Percentiles rank a stretch among this genome's conserved stretches.
These are phyloP conservation scores for Eueremaeus valkanovi DNA, from an alignment of 2,888 invertebrate species.

Conservation along the genomic window DNA sequence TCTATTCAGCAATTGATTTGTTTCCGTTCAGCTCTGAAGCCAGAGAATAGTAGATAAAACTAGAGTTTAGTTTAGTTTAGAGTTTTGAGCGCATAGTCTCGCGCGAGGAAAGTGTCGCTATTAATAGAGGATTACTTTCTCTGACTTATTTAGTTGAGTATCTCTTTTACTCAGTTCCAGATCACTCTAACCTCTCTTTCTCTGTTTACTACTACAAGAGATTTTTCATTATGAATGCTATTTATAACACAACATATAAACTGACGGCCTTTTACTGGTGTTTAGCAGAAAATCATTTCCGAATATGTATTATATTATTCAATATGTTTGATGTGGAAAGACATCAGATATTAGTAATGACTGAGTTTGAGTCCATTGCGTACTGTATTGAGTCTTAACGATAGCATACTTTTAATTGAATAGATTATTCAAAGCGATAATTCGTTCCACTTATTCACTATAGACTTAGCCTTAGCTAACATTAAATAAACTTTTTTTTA, in stretches of 20 bases:
- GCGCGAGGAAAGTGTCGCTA: constrained; percentile 3
- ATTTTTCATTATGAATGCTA: neutral
- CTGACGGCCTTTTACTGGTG: too few relatives aligned
- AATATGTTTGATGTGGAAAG: too few relatives aligned
- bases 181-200: neutral
- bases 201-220: neutral
- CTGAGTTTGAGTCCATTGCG: too few relatives aligned
- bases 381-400: too few relatives aligned
- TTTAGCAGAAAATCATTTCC: too few relatives aligned
- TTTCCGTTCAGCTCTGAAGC: constrained; percentile 6
- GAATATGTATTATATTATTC: too few relatives aligned
- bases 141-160: neutral
- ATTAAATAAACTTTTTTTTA: too few relatives aligned
- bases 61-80: neutral
- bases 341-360: too few relatives aligned
- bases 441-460: too few relatives aligned
- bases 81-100: constrained; percentile 3
- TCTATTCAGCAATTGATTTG: constrained; percentile 15
- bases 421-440: too few relatives aligned
- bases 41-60: constrained; percentile 1
- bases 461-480: too few relatives aligned
- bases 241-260: neutral
- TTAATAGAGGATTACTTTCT: constrained; percentile 20
- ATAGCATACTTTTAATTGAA: too few relatives aligned
- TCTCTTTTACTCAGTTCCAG: neutral